Percentiles rank a stretch among this genome's conserved stretches.
Evolutionary conservation across 2,113 vertebrate species (phyloP).

Genomic region (Orthochromis indermauri): DNA sequence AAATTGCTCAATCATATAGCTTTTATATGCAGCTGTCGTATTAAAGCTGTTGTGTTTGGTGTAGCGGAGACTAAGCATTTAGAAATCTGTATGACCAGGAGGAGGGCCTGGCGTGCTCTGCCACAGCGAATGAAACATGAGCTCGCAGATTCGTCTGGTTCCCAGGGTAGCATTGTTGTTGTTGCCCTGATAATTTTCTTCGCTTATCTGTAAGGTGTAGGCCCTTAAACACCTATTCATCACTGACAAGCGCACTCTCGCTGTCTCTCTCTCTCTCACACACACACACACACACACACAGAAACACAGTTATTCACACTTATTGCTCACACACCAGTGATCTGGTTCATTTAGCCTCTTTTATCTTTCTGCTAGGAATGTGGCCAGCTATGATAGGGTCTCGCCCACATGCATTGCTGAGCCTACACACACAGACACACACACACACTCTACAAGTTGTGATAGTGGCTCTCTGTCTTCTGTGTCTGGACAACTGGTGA

Average conservation of each 20-base stretch:
- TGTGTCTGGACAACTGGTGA: conserved; percentile 2
- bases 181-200: conserved; percentile 58
- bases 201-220: conserved; percentile 64
- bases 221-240: conserved; percentile 66
- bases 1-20: not conserved
- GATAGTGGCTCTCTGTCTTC: conserved; percentile 32
- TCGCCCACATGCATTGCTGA: not conserved
- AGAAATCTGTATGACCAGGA: not conserved
- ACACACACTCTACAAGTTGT: not conserved
- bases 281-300: not conserved
- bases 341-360: conserved; percentile 63
- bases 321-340: conserved; percentile 26
- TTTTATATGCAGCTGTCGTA: not conserved
- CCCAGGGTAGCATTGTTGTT: conserved; percentile 29
- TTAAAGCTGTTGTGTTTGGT: not conserved
- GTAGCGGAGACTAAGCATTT: not conserved
- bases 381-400: conserved; percentile 64
- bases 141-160: not conserved
- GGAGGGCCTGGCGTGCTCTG: not conserved
- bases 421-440: not conserved
- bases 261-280: not conserved
- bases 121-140: not conserved
- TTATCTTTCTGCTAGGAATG: conserved; percentile 67
- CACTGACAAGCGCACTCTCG: conserved; percentile 44
- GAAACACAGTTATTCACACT: not conserved